Evolutionary conservation across 2,888 invertebrate species (phyloP), one percentile per base, ranked within the genome.

Genomic region (Kuschelorhynchus macadamiae): DNA sequence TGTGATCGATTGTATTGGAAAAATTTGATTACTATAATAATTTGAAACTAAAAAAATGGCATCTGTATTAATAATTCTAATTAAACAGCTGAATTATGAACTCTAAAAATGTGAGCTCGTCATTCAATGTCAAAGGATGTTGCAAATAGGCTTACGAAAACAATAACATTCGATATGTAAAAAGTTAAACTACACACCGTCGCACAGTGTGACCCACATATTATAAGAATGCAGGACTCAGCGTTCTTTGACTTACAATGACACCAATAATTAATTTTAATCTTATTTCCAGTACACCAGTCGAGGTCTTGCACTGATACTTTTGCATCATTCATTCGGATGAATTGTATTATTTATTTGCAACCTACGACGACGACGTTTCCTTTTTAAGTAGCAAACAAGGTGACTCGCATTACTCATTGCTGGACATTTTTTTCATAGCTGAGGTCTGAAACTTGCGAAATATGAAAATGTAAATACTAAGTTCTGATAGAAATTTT

Each of bases 111-210:
- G 39, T 53, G 44, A 60, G 9, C 52, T 62, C 62, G 63, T 61
- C 56, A 60, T 69, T 71, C 73, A 74, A 73, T 74, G 74, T 73
- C 74, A 73, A 61, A 74, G 73, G 74, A 74, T 73, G 70, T 74
- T 74, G 73, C 74, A 71, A 74, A 74, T 73, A 66, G 53, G 47
- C 72, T 73, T 72, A 72, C 72, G 68, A 73, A 72, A 72, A 71
- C 70, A 70, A 67, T 72, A 64, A 56, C 64, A 64, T 53, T 62
- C 53, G 53, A 46, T 46, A 62, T 53, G 62, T 62, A 62, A 62
- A 62, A 62, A 62, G 62, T 53, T 53, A 62, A 62, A 62, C 62
- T 62, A 62, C 53, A 67, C 67, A 71, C 65, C 70, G 66, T 72
- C 72, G 65, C 70, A 65, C 61, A 59, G 62, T 68, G 62, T 66